Base-by-base conservation (phyloP, 2,888 invertebrate genomes). In the Blera fallax region DNA sequence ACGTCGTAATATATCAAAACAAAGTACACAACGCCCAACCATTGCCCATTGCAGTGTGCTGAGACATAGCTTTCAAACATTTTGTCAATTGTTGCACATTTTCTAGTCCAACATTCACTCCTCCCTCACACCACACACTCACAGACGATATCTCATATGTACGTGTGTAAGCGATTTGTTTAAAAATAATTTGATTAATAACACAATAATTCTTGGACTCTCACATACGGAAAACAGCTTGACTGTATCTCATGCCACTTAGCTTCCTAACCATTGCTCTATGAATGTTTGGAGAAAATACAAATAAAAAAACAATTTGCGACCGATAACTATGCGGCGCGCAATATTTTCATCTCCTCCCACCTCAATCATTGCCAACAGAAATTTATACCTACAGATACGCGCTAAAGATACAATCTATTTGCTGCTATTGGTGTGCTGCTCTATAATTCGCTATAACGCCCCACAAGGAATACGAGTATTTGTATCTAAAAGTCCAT, bases 121-220 rank as follows among this genome's bases (percentile, higher is more conserved):
- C 34, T 60, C 27, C 4, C 14, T 10, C 18, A 11, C 16, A 64
- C 18, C 69, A 11, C 65, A 37, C 50, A 11, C 18, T 29, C 69
- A 11, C 65, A 37, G 34, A 11, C 18, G 18, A 62, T 29, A 64
- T n/a, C 6, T 32, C 45, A 48, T n/a, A 48, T 18, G n/a, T 27
- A 6, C 5, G 7, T n/a, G 34, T 65, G 10, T 45, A 37, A 11
- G 27, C 56, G 21, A 21, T 50, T 65, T 77, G 54, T 76, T 67
- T 48, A 76, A 76, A 69, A 37, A 52, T 58, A 58, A 45, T 37
- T 18, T 48, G 67, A 76, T 76, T 67, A 76, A 65, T 76, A 76
- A 67, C 48, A 76, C 65, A 76, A 76, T 76, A 65, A 76, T 76
- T 77, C 65, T 18, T 77, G 48, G 27, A 40, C 37, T 37, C 37